Evolutionary conservation across 1,140 invertebrate genomes (phyloP).

Genomic region (Brachionus manjavacas): DNA sequence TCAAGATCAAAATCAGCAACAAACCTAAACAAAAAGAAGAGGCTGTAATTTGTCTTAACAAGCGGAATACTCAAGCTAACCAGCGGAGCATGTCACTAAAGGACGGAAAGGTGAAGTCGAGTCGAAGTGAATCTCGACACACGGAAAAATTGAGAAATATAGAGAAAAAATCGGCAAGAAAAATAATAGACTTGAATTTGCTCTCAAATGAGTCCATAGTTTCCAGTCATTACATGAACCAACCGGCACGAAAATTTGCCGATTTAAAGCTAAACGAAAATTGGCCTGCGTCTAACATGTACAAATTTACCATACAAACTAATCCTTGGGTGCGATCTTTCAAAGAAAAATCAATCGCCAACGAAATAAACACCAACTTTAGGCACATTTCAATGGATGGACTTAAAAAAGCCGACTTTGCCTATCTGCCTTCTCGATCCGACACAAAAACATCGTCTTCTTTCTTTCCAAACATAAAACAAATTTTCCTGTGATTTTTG

Average conservation of each 20-base stretch:
- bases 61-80: neutral
- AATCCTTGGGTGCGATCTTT: conserved; percentile 35
- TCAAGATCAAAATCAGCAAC: neutral
- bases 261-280: conserved; percentile 24
- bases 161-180: neutral
- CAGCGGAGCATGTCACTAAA: neutral
- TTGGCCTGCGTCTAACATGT: conserved; percentile 34
- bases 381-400: neutral
- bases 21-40: neutral
- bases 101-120: neutral
- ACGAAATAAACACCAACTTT: conserved; percentile 18
- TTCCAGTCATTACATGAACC: conserved; percentile 22
- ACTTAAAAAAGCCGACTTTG: neutral
- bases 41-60: neutral
- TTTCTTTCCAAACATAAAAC: conserved; percentile 22
- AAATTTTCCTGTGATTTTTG: neutral
- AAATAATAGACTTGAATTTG: conserved; percentile 25
- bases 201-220: neutral
- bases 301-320: conserved; percentile 26
- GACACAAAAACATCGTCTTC: neutral
- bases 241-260: neutral
- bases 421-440: neutral
- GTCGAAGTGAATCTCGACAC: neutral
- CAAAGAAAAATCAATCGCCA: conserved; percentile 15
- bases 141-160: neutral